Conservation (phyloP, 37 sponge, comb jelly and placozoan species). For the Halichondria panicea region DNA sequence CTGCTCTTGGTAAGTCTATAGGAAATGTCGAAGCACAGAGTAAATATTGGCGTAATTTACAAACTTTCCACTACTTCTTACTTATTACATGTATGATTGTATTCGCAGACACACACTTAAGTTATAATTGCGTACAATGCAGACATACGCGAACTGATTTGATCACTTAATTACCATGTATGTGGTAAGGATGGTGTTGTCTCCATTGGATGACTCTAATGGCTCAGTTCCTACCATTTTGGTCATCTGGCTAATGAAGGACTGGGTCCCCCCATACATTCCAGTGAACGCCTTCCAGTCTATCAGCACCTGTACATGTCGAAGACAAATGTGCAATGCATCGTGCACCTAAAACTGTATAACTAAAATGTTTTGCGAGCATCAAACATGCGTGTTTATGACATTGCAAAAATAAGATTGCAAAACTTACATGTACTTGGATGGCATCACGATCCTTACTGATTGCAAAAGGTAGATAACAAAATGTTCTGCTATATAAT, state of each 20-base stretch:
- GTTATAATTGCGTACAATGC: no score
- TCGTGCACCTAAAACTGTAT: no score
- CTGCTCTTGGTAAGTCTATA: constrained; percentile 25
- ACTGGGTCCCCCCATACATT: neutral
- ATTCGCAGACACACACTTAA: neutral
- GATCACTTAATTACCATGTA: constrained; percentile 26
- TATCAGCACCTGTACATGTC: constrained; percentile 13
- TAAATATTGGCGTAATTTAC: neutral
- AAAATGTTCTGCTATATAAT: no score
- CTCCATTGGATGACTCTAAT: constrained; percentile 27
- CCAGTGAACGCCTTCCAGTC: constrained; percentile 23
- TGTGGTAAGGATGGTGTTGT: constrained; percentile 30
- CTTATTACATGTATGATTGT: neutral
- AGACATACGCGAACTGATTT: neutral
- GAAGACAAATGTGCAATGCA: no score
- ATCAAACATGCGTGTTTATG: no score
- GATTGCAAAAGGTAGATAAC: no score
- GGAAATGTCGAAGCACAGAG: neutral
- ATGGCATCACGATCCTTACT: no score
- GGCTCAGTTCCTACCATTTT: constrained; percentile 48
- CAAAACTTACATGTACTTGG: no score
- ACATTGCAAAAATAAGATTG: no score
- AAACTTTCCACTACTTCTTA: neutral
- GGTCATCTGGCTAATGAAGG: constrained; percentile 36
- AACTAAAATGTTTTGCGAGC: no score